These are phyloP conservation scores for Cataglyphis hispanica DNA, from an alignment of 1,140 invertebrate genomes.

Conservation along the genomic window DNA sequence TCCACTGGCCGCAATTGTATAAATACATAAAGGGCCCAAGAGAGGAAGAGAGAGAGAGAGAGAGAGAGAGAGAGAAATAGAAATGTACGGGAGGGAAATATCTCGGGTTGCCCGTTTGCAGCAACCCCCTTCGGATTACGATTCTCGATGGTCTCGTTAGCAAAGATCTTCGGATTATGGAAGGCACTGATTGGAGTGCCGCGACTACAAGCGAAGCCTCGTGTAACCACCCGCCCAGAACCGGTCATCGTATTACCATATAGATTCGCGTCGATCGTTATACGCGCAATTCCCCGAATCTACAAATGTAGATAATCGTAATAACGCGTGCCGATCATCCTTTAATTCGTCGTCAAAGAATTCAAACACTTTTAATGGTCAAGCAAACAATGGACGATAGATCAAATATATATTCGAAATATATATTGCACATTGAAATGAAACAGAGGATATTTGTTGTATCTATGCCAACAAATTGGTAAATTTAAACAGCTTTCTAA, in stretches of 20 bases:
- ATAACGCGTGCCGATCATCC: conserved; percentile 64
- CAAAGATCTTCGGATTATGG: conserved; percentile 67
- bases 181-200: conserved; percentile 71
- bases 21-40: conserved; percentile 24
- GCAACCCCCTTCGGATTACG: conserved; percentile 54
- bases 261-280: conserved; percentile 79
- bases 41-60: too few species aligned
- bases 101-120: not conserved
- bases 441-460: not conserved
- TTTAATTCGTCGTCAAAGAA: conserved; percentile 57
- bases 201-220: conserved; percentile 63
- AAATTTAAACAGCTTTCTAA: conserved; percentile 15
- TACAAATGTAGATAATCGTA: conserved; percentile 72
- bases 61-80: too few species aligned
- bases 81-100: conserved; percentile 54
- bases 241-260: conserved; percentile 82
- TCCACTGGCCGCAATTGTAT: conserved; percentile 59
- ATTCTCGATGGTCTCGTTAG: conserved; percentile 62
- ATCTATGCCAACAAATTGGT: not conserved
- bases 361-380: conserved; percentile 48
- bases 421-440: not conserved
- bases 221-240: conserved; percentile 77
- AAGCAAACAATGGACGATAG: too few species aligned
- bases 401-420: not conserved
- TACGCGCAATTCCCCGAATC: conserved; percentile 60